Conservation (phyloP, 30 jellyfish, hydroid and myxozoan species). For the Mastigias papua region DNA sequence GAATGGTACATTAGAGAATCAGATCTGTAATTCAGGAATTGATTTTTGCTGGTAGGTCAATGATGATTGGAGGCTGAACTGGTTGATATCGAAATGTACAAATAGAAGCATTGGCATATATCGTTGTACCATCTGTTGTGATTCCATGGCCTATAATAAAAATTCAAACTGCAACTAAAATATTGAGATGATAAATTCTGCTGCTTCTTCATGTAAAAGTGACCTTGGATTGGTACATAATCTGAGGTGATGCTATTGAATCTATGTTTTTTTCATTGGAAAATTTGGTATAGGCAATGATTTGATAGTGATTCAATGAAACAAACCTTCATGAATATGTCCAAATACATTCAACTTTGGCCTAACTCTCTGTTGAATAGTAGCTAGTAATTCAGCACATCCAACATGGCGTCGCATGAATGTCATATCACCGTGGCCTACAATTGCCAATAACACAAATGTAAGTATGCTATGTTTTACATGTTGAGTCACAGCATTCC, state of each 20-base stretch:
- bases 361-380: slow-evolving; percentile 87
- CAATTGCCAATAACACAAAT: background rate
- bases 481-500: too few relatives aligned
- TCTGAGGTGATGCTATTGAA: background rate
- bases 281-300: background rate
- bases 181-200: background rate
- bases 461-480: too few relatives aligned
- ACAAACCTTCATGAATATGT: slow-evolving; percentile 95
- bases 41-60: slow-evolving; percentile 67
- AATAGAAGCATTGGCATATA: slow-evolving; percentile 86
- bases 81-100: slow-evolving; percentile 84
- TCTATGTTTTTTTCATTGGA: background rate
- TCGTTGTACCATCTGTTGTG: slow-evolving; percentile 88
- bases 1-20: background rate
- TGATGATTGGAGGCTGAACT: slow-evolving; percentile 74
- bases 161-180: background rate
- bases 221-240: background rate
- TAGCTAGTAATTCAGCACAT: slow-evolving; percentile 85
- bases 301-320: background rate
- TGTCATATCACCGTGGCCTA: slow-evolving; percentile 86
- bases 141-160: slow-evolving; percentile 80
- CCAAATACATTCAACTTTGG: slow-evolving; percentile 92
- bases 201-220: background rate
- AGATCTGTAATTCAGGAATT: background rate
- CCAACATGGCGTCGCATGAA: slow-evolving; percentile 75